A percentile compares a stretch with the other conserved stretches of the same genome.
These are phyloP conservation scores for Lochmaea capreae DNA, from an alignment of 2,888 invertebrate species.

Conservation along the genomic window DNA sequence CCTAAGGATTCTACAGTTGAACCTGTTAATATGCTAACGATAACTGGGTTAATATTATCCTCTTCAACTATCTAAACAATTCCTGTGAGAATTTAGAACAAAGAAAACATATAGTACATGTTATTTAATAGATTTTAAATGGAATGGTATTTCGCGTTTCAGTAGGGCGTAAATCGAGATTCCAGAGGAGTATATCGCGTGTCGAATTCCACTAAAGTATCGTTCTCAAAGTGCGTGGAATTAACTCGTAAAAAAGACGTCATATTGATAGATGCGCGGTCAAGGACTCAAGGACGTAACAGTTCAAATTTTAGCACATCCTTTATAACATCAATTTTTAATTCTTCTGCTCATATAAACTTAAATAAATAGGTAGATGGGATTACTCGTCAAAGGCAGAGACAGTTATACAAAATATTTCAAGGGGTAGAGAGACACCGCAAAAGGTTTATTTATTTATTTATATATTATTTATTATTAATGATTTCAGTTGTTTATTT, in stretches of 20 bases:
- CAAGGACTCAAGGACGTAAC: background rate
- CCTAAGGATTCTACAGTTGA: too few species aligned
- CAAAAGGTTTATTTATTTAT: too few species aligned
- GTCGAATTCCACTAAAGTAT: slow-evolving; percentile 57
- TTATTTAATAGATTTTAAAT: slow-evolving; percentile 25
- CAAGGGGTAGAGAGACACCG: too few species aligned
- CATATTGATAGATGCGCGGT: slow-evolving; percentile 39
- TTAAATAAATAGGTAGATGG: too few species aligned
- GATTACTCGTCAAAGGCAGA: too few species aligned
- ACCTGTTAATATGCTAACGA: background rate
- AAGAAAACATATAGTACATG: background rate
- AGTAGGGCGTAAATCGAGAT: slow-evolving; percentile 55
- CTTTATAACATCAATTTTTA: background rate
- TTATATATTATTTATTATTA: too few species aligned
- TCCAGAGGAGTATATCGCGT: slow-evolving; percentile 53
- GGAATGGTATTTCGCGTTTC: slow-evolving; percentile 53
- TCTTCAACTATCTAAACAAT: background rate
- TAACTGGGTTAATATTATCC: background rate
- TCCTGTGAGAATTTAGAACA: background rate
- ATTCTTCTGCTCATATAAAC: too few species aligned
- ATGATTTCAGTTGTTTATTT: too few species aligned
- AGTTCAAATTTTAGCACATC: background rate
- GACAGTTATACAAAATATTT: too few species aligned
- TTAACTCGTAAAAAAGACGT: slow-evolving; percentile 60
- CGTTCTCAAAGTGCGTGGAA: slow-evolving; percentile 58